Evolutionary conservation across 2,888 invertebrate species (phyloP).

Genomic region (Eulithis testata): DNA sequence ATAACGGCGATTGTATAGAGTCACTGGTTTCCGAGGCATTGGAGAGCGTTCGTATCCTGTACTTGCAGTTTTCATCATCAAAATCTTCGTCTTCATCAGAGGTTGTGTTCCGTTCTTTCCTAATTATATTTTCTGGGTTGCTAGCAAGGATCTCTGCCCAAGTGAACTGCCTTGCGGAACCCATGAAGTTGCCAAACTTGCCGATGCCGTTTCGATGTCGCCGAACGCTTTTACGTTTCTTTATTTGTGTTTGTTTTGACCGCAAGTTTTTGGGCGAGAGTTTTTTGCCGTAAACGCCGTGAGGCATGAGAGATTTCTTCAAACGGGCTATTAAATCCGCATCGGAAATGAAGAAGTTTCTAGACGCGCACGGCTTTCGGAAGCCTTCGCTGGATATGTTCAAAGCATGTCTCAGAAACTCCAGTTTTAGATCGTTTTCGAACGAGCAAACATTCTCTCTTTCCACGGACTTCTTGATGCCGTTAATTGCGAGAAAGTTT

Average conservation of each 20-base stretch:
- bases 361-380: conserved; percentile 74
- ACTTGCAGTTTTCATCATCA: conserved; percentile 72
- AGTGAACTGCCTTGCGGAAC: conserved; percentile 83
- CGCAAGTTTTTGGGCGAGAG: conserved; percentile 87
- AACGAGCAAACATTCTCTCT: conserved; percentile 74
- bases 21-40: conserved; percentile 68
- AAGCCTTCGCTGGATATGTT: conserved; percentile 77
- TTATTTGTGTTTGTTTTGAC: conserved; percentile 79
- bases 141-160: conserved; percentile 88
- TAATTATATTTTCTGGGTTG: conserved; percentile 86
- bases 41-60: conserved; percentile 75
- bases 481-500: conserved; percentile 70
- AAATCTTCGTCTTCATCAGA: conserved; percentile 60
- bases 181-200: conserved; percentile 81
- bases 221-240: conserved; percentile 75
- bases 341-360: conserved; percentile 80
- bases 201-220: conserved; percentile 76
- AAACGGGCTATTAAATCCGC: conserved; percentile 75
- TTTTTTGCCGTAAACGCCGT: conserved; percentile 77
- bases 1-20: conserved; percentile 63
- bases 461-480: conserved; percentile 72
- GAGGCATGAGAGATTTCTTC: conserved; percentile 80
- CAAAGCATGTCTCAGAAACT: conserved; percentile 72
- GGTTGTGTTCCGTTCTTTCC: conserved; percentile 71
- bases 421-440: conserved; percentile 75